Percentiles rank a stretch among this genome's conserved stretches.
phyloP scores from a whole-genome alignment of 2,888 invertebrate genomes.

The Calameuta pallipes region DNA sequence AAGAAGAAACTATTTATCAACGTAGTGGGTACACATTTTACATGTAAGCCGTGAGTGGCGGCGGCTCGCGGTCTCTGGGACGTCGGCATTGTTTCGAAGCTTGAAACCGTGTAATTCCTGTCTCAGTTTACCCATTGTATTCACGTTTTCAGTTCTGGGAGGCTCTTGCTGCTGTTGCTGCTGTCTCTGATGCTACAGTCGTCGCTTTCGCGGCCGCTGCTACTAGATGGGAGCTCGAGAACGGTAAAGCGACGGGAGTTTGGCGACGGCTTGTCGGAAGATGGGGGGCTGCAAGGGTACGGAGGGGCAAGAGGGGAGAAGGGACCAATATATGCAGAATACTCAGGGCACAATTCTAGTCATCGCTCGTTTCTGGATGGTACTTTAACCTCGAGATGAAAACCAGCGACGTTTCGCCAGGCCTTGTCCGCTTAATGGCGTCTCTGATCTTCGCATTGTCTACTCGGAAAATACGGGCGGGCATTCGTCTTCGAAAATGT shows the following conservation, averaged over 20 bases:
- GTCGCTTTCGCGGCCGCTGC: not conserved
- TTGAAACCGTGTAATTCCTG: slow-evolving; percentile 24
- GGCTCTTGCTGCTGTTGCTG: slow-evolving; percentile 13
- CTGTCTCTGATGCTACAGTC: slow-evolving; percentile 8
- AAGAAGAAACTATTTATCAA: slow-evolving; percentile 48
- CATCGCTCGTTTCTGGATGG: not conserved
- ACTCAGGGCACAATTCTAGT: not conserved
- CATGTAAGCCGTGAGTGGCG: slow-evolving; percentile 36
- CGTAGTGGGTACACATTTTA: slow-evolving; percentile 35
- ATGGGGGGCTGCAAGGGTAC: not conserved
- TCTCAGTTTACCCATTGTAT: not conserved
- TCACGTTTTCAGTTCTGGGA: slow-evolving; percentile 23
- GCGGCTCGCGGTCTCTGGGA: slow-evolving; percentile 2
- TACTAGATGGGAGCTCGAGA: not conserved
- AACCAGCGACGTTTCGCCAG: slow-evolving; percentile 4
- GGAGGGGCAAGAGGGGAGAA: not conserved
- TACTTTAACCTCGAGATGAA: not conserved
- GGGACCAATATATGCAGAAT: not conserved
- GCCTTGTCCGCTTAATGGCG: slow-evolving; percentile 28
- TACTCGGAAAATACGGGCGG: not conserved
- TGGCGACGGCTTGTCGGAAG: not conserved
- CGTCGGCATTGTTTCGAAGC: slow-evolving; percentile 41
- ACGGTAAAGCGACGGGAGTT: not conserved
- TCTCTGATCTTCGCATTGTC: slow-evolving; percentile 35
- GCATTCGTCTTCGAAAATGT: not conserved